Conservation (phyloP, 1,140 invertebrate genomes). For the Neodiprion virginianus region DNA sequence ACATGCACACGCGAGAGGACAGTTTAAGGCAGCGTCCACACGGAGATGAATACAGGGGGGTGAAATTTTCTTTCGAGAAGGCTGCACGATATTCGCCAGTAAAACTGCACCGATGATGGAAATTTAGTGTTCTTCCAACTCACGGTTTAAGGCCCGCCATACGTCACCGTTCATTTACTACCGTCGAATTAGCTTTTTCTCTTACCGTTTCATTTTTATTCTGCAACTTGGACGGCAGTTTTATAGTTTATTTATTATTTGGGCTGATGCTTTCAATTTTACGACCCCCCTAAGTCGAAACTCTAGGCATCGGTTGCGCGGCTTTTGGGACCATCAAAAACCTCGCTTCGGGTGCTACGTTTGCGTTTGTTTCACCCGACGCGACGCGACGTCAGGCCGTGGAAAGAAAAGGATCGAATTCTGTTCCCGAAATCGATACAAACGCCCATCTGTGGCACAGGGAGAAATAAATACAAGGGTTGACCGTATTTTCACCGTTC, state of each 20-base stretch:
- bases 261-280: slow-evolving; percentile 5
- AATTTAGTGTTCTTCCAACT: neutral
- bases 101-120: neutral
- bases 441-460: no score
- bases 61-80: no score
- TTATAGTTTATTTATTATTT: slow-evolving; percentile 8
- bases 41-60: no score
- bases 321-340: no score
- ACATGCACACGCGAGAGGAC: no score
- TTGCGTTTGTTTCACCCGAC: neutral
- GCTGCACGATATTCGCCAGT: no score
- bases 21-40: no score
- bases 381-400: no score
- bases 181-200: slow-evolving; percentile 7
- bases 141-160: neutral
- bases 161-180: slow-evolving; percentile 2
- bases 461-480: no score
- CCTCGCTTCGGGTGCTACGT: neutral
- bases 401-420: no score
- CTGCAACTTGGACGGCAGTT: neutral
- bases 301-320: neutral
- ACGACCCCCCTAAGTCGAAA: neutral
- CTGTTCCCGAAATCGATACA: no score
- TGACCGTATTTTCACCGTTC: no score
- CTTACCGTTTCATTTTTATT: neutral